These are phyloP conservation scores for Drosophila setosimentum DNA, from an alignment of 2,888 invertebrate species.

Conservation along the genomic window DNA sequence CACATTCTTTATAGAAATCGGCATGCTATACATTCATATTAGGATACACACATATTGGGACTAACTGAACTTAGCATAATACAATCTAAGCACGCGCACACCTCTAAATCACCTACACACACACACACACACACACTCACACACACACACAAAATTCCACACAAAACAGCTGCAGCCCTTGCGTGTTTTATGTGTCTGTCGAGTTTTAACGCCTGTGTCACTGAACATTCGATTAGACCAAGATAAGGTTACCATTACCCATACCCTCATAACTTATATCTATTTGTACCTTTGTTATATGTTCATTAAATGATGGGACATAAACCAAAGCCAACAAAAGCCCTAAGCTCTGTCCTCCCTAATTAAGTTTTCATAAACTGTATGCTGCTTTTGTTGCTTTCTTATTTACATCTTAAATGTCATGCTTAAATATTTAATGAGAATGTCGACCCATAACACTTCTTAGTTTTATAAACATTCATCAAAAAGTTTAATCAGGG, in stretches of 20 bases:
- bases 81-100: constrained; percentile 9
- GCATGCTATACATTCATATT: neutral
- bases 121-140: neutral
- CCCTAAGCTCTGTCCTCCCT: constrained; percentile 9
- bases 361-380: constrained; percentile 25
- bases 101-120: neutral
- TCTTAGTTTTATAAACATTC: neutral
- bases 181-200: constrained; percentile 47
- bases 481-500: neutral
- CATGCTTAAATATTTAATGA: neutral
- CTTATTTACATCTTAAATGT: constrained; percentile 19
- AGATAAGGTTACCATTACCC: constrained; percentile 53
- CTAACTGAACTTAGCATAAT: neutral
- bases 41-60: neutral
- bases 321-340: constrained; percentile 21
- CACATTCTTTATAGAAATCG: too few species aligned
- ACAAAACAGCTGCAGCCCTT: neutral
- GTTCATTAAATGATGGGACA: constrained; percentile 54
- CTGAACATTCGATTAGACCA: constrained; percentile 60
- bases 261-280: constrained; percentile 3
- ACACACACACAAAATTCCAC: neutral
- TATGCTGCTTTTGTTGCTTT: neutral
- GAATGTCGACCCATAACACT: neutral
- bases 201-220: constrained; percentile 49
- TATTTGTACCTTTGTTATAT: constrained; percentile 40